Evolutionary conservation across 2,888 invertebrate genomes (phyloP), one percentile per base, ranked within the genome.

Genomic region (Merodon equestris): DNA sequence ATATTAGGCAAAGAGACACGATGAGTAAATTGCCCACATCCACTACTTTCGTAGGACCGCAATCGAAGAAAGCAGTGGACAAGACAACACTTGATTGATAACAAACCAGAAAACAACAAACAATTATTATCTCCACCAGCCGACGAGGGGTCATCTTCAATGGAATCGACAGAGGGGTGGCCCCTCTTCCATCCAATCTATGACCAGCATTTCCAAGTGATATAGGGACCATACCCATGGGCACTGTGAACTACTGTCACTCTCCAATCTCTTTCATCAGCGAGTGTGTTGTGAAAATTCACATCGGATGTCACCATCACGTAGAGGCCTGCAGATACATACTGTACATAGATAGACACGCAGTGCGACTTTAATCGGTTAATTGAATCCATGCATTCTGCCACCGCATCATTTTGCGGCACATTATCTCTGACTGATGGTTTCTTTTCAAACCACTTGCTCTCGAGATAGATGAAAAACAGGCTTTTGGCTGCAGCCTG

Each of bases 271-370:
- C 27, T 27, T 27, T 27, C 27, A 27, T 27, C 3, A 27, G 7
- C 27, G 27, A 27, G 27, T 27, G 27, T 7, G 27, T 27, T 27
- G 27, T 27, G 9, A 58, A 17, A 45, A 57, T 19, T 14, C 27
- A 27, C 42, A 27, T 47, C 61, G 50, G 51, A 72, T 64, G 64
- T 63, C 58, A 57, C 53, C 40, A 58, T 64, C 57, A 36, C 48
- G 27, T 2, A 27, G 7, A 27, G 27, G 27, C 27, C 7, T 27
- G 27, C 27, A 27, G 7, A 7, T 27, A n/a, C n/a, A n/a, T n/a
- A n/a, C n/a, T n/a, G n/a, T n/a, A n/a, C n/a, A 63, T 18, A 14
- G 44, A 10, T 18, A 14, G 53, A 36, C 44, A 18, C 51, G 38
- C 57, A 19, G 42, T 63, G 50, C 17, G 27, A 56, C 56, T 36